Evolutionary conservation across 2,113 vertebrate species (phyloP), one percentile per base, ranked within the genome.

Genomic region (Petrocephalus microphthalmus): DNA sequence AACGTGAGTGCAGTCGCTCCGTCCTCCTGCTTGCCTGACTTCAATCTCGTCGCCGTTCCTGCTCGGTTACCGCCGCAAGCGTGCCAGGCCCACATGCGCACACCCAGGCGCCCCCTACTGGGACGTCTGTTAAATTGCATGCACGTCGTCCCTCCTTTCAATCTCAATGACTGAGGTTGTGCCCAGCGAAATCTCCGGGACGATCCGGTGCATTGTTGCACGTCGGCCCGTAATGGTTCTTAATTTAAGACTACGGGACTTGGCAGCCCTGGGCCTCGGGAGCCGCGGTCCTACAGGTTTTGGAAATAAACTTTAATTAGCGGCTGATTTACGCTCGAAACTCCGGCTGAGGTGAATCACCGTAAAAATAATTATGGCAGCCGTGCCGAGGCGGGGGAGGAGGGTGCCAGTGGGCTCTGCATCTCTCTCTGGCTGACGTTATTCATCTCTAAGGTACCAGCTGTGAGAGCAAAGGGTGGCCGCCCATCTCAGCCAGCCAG

Each of bases 1-100:
- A 98, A 95, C 95, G 98, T 99, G 93, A 86, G 96, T 90, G 25
- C 17, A 22, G 5, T 87, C 4, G 17, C 74, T 42, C 89, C 3
- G 42, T 87, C 60, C 52, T 13, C 87, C 17, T 20, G 7, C 83
- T n/a, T 87, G 60, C 45, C 57, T n/a, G 84, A 7, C 19, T 47
- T 29, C 11, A 52, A 3, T 37, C 29, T 11, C 37, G 37, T 22
- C 3, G 42, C 37, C 7, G 45, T 49, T 83, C n/a, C 45, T 20
- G 17, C 37, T 37, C n/a, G 11, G 83, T 54, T 22, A 81, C 78
- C 7, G 0, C 49, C 1, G 8, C 20, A 2, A 13, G 49, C 19
- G 22, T 19, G 7, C 37, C 37, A 3, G 51, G 1, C 10, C 20
- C 47, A 11, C 22, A 25, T 7, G 17, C 22, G 33, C 49, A 3